A percentile compares a stretch with the other conserved stretches of the same genome.
Evolutionary conservation across 1,140 invertebrate species (phyloP).

Genomic region (Glomeris maerens): DNA sequence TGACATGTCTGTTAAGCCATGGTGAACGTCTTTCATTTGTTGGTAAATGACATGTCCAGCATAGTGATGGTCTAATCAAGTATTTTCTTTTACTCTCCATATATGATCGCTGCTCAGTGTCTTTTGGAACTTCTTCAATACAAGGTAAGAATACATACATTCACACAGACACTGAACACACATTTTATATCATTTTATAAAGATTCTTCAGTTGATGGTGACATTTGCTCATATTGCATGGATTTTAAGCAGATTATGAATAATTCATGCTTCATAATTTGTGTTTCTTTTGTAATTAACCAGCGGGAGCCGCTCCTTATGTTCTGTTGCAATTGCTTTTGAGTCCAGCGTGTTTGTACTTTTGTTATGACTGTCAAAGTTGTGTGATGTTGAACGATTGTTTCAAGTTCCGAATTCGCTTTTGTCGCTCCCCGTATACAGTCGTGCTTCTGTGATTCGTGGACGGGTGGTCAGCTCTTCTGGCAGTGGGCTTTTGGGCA

Average conservation of each 20-base stretch:
- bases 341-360: slow-evolving; percentile 4
- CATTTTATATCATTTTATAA: slow-evolving; percentile 13
- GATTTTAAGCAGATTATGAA: slow-evolving; percentile 31
- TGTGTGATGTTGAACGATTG: too few species aligned
- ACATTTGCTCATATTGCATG: too few species aligned
- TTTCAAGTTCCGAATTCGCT: neutral
- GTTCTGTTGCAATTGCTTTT: slow-evolving; percentile 2
- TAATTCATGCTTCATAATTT: slow-evolving; percentile 1
- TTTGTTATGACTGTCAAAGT: too few species aligned
- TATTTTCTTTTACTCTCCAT: too few species aligned
- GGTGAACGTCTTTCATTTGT: too few species aligned
- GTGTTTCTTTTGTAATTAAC: slow-evolving; percentile 35
- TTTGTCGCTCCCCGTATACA: slow-evolving; percentile 33
- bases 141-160: slow-evolving; percentile 71
- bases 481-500: slow-evolving; percentile 82
- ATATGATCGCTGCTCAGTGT: slow-evolving; percentile 49
- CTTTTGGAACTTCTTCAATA: slow-evolving; percentile 95
- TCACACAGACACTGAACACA: too few species aligned
- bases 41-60: too few species aligned
- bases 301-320: too few species aligned
- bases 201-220: too few species aligned
- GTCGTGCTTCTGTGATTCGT: slow-evolving; percentile 88
- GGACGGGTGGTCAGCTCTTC: slow-evolving; percentile 80
- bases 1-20: too few species aligned
- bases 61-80: too few species aligned